A percentile compares a stretch with the other conserved stretches of the same genome.
phyloP scores from a whole-genome alignment of 2,888 invertebrate species.

The Enoplolaimus lenunculus region DNA sequence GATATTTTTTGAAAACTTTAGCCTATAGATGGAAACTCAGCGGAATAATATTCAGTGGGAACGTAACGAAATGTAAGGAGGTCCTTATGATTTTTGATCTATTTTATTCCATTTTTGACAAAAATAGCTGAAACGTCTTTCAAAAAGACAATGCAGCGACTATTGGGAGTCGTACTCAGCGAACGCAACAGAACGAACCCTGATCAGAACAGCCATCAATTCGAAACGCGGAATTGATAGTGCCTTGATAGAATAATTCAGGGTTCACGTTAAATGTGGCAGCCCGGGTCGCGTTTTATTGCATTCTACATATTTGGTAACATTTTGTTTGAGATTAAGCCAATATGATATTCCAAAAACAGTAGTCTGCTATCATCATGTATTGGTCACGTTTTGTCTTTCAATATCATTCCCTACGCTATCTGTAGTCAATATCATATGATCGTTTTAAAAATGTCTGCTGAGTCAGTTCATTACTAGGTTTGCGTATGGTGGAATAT shows the following conservation, averaged over 20 bases:
- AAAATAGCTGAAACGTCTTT: neutral
- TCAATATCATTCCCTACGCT: no score
- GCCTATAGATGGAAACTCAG: slow-evolving; percentile 31
- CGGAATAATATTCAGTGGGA: slow-evolving; percentile 30
- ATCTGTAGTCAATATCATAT: no score
- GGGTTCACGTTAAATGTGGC: no score
- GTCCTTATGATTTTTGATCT: neutral
- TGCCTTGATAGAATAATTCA: neutral
- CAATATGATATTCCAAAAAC: no score
- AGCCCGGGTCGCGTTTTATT: no score
- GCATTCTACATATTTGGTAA: no score
- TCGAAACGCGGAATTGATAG: neutral
- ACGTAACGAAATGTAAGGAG: slow-evolving; percentile 29
- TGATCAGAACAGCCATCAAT: neutral
- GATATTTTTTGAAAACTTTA: slow-evolving; percentile 20
- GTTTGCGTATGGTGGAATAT: neutral
- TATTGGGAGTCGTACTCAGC: neutral
- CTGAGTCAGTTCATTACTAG: no score
- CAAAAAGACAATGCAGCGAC: neutral
- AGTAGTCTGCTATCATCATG: no score
- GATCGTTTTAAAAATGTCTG: no score
- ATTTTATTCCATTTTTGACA: neutral
- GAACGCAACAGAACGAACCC: neutral
- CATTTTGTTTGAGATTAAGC: no score
- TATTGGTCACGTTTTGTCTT: no score